These are phyloP conservation scores for Ennomos fuscantarius DNA, from an alignment of 2,888 invertebrate species.

Conservation along the genomic window DNA sequence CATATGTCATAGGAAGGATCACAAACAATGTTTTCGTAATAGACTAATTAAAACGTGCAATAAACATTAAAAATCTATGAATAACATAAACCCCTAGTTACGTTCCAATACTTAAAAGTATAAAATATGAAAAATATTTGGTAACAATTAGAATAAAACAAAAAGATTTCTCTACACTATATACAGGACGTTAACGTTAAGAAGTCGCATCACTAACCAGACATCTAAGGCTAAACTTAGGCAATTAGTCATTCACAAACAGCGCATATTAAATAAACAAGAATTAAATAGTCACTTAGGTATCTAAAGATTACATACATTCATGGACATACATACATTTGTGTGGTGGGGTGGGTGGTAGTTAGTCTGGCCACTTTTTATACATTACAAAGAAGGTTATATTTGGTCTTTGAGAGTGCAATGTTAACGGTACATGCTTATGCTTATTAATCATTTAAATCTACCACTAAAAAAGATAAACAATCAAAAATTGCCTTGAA, in stretches of 20 bases:
- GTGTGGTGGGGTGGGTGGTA: slow-evolving; percentile 38
- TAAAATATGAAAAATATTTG: no score
- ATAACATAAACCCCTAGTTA: slow-evolving; percentile 15
- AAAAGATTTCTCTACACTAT: slow-evolving; percentile 45
- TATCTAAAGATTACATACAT: slow-evolving; percentile 29
- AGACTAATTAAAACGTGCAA: slow-evolving; percentile 18
- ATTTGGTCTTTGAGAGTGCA: slow-evolving; percentile 33
- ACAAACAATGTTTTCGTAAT: slow-evolving; percentile 13
- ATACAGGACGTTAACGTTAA: slow-evolving; percentile 40
- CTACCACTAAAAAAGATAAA: slow-evolving; percentile 17
- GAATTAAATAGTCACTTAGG: slow-evolving; percentile 37
- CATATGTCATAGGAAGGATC: slow-evolving; percentile 8
- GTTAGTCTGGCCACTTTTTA: slow-evolving; percentile 40
- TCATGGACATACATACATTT: slow-evolving; percentile 28
- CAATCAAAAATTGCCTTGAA: slow-evolving; percentile 3
- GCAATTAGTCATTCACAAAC: slow-evolving; percentile 40
- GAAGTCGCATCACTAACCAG: slow-evolving; percentile 67
- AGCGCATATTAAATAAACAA: slow-evolving; percentile 27
- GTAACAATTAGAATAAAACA: slow-evolving; percentile 77
- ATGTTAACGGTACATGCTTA: slow-evolving; percentile 21
- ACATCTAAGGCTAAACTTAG: slow-evolving; percentile 65
- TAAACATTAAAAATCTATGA: slow-evolving; percentile 10
- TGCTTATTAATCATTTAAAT: slow-evolving; percentile 13
- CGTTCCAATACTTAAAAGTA: slow-evolving; percentile 35
- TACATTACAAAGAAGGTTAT: slow-evolving; percentile 32